Percentiles rank a stretch among this genome's conserved stretches.
These are phyloP conservation scores for Craterocephalus amniculus DNA, from an alignment of 2,797 vertebrate species.

Conservation along the genomic window DNA sequence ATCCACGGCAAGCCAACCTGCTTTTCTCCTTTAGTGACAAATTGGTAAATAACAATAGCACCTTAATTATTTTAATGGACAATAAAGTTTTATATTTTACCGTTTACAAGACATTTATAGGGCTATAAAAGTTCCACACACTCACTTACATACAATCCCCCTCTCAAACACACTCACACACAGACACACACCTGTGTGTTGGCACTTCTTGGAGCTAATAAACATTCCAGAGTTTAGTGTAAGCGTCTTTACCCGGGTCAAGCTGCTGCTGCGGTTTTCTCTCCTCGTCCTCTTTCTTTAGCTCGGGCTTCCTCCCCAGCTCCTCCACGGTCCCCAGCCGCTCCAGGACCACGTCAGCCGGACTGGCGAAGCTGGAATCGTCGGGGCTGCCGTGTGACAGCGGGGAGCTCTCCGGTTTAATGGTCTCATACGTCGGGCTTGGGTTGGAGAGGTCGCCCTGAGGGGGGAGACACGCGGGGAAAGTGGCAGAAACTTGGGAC, in stretches of 20 bases:
- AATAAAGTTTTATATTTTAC: constrained; percentile 78
- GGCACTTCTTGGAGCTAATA: constrained; percentile 53
- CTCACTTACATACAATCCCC: constrained; percentile 66
- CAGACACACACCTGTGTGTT: constrained; percentile 53
- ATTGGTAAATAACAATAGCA: constrained; percentile 68
- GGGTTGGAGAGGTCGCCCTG: constrained; percentile 58
- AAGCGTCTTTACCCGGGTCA: constrained; percentile 67
- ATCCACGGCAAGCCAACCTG: constrained; percentile 18
- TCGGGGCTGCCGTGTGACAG: constrained; percentile 77
- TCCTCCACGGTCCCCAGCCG: constrained; percentile 88
- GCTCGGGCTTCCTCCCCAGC: constrained; percentile 81
- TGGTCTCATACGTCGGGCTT: constrained; percentile 80
- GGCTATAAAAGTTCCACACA: constrained; percentile 93
- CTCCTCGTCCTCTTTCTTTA: constrained; percentile 64
- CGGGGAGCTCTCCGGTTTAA: constrained; percentile 85
- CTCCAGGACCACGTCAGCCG: constrained; percentile 87
- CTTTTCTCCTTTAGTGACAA: constrained; percentile 41
- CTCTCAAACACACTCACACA: constrained; percentile 29
- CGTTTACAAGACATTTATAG: constrained; percentile 94
- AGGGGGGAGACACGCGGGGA: constrained; percentile 74
- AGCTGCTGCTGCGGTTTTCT: constrained; percentile 46
- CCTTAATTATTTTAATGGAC: constrained; percentile 78
- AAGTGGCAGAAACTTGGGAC: constrained; percentile 53
- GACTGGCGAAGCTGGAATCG: constrained; percentile 83
- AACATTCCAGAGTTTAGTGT: constrained; percentile 38